Evolutionary conservation across 64 coral and sea anemone species (phyloP).

Genomic region (Pocillopora verrucosa): DNA sequence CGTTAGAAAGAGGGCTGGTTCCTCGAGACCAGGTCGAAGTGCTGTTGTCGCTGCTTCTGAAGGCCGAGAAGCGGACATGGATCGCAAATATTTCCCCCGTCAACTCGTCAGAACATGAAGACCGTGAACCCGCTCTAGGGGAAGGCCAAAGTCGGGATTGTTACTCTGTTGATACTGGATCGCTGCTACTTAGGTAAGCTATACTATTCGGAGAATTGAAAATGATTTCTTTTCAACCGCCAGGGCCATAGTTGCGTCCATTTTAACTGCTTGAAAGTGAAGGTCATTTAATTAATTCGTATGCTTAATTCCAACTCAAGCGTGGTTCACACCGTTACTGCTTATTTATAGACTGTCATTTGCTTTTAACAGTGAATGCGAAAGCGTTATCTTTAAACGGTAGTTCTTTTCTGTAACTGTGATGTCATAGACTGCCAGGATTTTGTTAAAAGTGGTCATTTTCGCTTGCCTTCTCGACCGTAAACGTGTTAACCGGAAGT

Average conservation of each 20-base stretch:
- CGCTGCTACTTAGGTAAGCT: not conserved
- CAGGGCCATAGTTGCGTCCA: not conserved
- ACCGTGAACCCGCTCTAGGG: not conserved
- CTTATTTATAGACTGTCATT: no score
- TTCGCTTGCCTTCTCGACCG: no score
- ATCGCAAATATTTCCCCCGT: conserved; percentile 35
- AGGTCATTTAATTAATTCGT: no score
- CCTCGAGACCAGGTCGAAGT: conserved; percentile 35
- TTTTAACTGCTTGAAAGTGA: not conserved
- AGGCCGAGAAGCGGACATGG: conserved; percentile 53
- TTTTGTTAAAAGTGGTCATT: no score
- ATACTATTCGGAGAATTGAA: no score
- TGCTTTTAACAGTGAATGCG: no score
- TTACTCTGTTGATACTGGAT: conserved; percentile 13
- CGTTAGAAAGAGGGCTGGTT: conserved; percentile 32
- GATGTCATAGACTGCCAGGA: no score
- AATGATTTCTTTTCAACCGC: not conserved
- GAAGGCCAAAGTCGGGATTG: not conserved
- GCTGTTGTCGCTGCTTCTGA: conserved; percentile 31
- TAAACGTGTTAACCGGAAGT: no score
- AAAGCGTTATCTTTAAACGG: no score
- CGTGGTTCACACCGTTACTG: no score
- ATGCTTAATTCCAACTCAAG: no score
- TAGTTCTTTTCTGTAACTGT: no score
- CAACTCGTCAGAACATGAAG: not conserved